phyloP scores from a whole-genome alignment of 2,797 vertebrate species.

The Enteromius afrohamiltoni region DNA sequence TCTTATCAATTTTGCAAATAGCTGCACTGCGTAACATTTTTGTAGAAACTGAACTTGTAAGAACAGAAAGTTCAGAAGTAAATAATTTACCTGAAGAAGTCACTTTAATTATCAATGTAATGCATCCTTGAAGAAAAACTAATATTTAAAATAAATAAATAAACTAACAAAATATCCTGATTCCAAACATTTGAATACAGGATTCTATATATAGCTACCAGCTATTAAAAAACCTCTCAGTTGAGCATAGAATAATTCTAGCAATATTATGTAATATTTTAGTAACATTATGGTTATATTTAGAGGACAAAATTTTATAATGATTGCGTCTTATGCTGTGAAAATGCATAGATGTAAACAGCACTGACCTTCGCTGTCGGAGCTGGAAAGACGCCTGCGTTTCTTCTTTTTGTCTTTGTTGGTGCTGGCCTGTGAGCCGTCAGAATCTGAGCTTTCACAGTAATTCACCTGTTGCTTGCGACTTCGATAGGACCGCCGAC shows the following conservation, averaged over 20 bases:
- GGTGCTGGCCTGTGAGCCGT: slow-evolving; percentile 84
- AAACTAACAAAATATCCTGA: too few relatives aligned
- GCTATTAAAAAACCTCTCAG: background rate
- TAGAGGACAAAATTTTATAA: background rate
- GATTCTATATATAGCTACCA: background rate
- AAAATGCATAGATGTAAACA: background rate
- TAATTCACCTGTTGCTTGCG: slow-evolving; percentile 94
- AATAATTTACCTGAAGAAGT: background rate
- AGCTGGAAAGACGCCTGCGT: slow-evolving; percentile 83
- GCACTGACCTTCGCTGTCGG: slow-evolving; percentile 87
- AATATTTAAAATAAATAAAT: background rate
- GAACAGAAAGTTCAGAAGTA: background rate
- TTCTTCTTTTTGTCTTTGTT: slow-evolving; percentile 81
- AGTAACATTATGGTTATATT: background rate
- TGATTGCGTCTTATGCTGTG: background rate
- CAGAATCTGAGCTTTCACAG: slow-evolving; percentile 92
- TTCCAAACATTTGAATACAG: background rate
- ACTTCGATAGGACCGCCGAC: slow-evolving; percentile 91
- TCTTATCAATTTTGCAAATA: background rate
- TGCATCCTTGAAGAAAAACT: background rate
- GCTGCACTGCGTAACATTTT: background rate
- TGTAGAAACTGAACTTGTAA: background rate
- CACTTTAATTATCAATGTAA: background rate
- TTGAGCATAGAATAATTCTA: background rate
- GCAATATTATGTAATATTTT: background rate